Conservation (phyloP, 1,140 invertebrate species). For the Calephelis nemesis region DNA sequence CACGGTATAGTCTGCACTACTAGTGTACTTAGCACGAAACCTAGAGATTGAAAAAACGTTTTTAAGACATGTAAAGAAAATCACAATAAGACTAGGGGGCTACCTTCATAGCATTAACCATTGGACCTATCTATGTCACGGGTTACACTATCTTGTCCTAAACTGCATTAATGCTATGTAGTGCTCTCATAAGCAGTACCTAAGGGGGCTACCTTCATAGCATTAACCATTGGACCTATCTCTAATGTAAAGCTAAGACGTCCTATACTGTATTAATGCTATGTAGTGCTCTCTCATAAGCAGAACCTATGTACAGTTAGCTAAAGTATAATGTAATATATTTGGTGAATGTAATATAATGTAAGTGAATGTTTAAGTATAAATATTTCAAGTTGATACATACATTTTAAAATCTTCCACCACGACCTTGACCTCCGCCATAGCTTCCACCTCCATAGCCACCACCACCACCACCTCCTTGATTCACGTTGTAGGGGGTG, state of each 20-base stretch:
- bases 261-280: slow-evolving; percentile 22
- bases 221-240: slow-evolving; percentile 23
- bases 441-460: slow-evolving; percentile 55
- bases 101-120: slow-evolving; percentile 73
- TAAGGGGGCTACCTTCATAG: slow-evolving; percentile 50
- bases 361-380: slow-evolving; percentile 20
- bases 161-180: slow-evolving; percentile 70
- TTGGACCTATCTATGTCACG: slow-evolving; percentile 45
- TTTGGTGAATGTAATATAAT: slow-evolving; percentile 35
- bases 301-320: slow-evolving; percentile 20
- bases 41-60: slow-evolving; percentile 79
- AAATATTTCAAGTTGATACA: slow-evolving; percentile 38
- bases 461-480: slow-evolving; percentile 68
- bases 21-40: slow-evolving; percentile 79
- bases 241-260: background rate
- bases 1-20: slow-evolving; percentile 75
- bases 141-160: slow-evolving; percentile 49
- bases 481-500: slow-evolving; percentile 83
- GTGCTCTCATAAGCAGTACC: slow-evolving; percentile 48
- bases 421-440: slow-evolving; percentile 53
- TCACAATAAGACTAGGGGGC: slow-evolving; percentile 44
- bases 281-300: slow-evolving; percentile 28
- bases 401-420: slow-evolving; percentile 66
- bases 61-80: slow-evolving; percentile 57
- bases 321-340: slow-evolving; percentile 24